Evolutionary conservation across 2,797 vertebrate genomes (phyloP).

Genomic region (Leptodactylus fallax): DNA sequence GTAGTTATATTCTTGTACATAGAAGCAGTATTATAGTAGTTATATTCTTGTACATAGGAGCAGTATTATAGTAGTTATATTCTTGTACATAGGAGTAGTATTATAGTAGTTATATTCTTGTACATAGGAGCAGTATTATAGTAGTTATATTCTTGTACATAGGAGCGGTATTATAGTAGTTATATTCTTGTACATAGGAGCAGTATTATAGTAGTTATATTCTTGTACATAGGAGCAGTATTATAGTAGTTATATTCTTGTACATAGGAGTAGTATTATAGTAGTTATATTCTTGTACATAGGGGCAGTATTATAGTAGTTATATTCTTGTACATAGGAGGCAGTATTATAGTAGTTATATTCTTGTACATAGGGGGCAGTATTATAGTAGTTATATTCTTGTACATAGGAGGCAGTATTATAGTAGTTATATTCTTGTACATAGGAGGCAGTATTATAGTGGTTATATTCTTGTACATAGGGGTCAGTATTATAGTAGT

Average conservation of each 20-base stretch:
- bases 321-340: background rate
- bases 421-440: conserved; percentile 3
- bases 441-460: background rate
- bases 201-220: background rate
- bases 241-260: conserved; percentile 11
- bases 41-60: background rate
- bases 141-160: background rate
- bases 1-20: conserved; percentile 3
- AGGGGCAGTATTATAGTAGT: background rate
- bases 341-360: conserved; percentile 2
- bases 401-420: background rate
- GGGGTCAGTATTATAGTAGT: background rate
- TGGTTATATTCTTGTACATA: background rate
- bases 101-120: conserved; percentile 6
- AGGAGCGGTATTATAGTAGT: background rate
- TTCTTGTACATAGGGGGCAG: background rate
- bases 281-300: background rate
- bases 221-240: background rate
- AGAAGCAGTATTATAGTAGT: background rate
- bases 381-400: background rate
- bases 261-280: background rate
- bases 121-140: conserved; percentile 8
- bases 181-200: background rate
- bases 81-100: background rate
- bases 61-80: conserved; percentile 5